Evolutionary conservation across 2,113 vertebrate species (phyloP), one percentile per base, ranked within the genome.

Genomic region (Ailurus styani): DNA sequence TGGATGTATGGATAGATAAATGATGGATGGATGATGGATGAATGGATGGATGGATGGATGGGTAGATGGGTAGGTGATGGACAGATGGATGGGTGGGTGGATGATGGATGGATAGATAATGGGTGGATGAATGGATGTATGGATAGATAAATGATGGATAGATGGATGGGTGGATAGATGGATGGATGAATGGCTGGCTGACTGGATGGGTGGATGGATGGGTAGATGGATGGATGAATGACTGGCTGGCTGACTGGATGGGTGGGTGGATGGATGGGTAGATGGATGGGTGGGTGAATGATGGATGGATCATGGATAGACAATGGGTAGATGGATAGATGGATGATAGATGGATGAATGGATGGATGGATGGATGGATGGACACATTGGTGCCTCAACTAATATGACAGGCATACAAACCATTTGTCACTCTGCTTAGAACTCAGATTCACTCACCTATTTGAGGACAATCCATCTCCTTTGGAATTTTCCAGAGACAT

Each of bases 41-140:
- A 15, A 21, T 62, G 25, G 25, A 10, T n/a, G 37, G 29, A n/a
- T 29, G 66, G 4, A 18, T 73, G 8, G 50, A 17, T 15, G 7
- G 15, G 0, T 23, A 6, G 4, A 0, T 10, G n/a, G 54, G 3
- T 25, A 7, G 0, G 18, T 10, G 31, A 15, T 81, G 20, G 60
- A 25, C 8, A n/a, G 45, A 47, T 78, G 40, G 40, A 11, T 29
- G 37, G 23, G 12, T 84, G 15, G 64, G 12, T 17, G 31, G 50
- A 54, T 81, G 29, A 27, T 47, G 5, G 50, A 5, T 45, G 50
- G 15, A 20, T 62, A 18, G 27, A 54, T 21, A 21, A 45, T 54
- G 12, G 72, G 25, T 57, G 54, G 20, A 20, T 57, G 40, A 4
- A 6, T 62, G 66, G 25, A 11, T 75, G n/a, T 12, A 31, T 66